These are phyloP conservation scores for Neelides sp. DNA, from an alignment of 1,140 invertebrate genomes.

Conservation along the genomic window DNA sequence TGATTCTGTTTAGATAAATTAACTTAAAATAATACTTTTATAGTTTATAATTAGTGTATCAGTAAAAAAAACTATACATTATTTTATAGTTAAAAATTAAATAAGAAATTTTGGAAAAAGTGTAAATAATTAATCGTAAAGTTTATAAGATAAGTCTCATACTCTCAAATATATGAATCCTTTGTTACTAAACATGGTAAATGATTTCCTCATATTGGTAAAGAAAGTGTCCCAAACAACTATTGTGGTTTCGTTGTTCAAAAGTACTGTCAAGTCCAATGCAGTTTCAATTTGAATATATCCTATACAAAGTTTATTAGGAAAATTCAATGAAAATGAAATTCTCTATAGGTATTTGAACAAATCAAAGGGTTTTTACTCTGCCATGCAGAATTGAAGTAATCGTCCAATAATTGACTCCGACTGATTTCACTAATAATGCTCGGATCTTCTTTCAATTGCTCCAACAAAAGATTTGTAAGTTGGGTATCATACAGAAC, in stretches of 20 bases:
- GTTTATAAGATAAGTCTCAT: too few relatives aligned
- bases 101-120: neutral
- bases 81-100: too few relatives aligned
- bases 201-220: constrained; percentile 8
- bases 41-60: too few relatives aligned
- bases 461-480: constrained; percentile 1
- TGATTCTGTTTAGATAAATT: constrained; percentile 8
- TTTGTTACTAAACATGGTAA: constrained; percentile 6
- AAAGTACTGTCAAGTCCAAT: constrained; percentile 12
- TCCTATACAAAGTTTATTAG: constrained; percentile 7
- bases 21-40: neutral
- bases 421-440: neutral
- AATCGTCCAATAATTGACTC: constrained; percentile 9
- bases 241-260: constrained; percentile 6
- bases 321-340: too few relatives aligned
- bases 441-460: constrained; percentile 1
- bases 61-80: too few relatives aligned
- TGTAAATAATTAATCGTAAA: too few relatives aligned
- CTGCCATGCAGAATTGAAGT: constrained; percentile 6
- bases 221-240: constrained; percentile 16
- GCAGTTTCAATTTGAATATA: constrained; percentile 5
- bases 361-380: neutral
- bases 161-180: constrained; percentile 7
- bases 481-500: constrained; percentile 57
- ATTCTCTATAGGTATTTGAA: too few relatives aligned